Percentiles rank a stretch among this genome's conserved stretches.
phyloP scores from a whole-genome alignment of 2,888 invertebrate species.

The Ectropis crepuscularia region DNA sequence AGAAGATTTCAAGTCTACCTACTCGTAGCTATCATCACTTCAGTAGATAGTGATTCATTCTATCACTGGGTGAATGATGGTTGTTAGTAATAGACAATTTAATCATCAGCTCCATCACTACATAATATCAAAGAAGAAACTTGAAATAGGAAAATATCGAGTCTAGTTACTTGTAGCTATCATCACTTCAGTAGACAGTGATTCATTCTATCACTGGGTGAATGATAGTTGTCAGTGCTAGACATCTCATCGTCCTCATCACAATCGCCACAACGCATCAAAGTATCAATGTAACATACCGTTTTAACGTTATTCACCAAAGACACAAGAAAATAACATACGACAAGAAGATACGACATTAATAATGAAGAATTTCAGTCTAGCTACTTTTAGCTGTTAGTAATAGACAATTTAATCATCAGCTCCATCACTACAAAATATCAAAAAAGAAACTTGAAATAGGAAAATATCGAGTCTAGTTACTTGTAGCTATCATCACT shows the following conservation, averaged over 20 bases:
- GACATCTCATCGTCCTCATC: neutral
- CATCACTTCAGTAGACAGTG: constrained; percentile 33
- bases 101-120: neutral
- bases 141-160: constrained; percentile 2
- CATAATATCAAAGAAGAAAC: neutral
- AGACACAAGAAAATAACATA: too few species aligned
- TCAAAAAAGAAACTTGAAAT: neutral
- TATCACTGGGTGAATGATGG: constrained; percentile 38
- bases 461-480: constrained; percentile 5
- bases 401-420: constrained; percentile 4
- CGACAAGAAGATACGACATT: neutral
- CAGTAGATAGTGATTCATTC: constrained; percentile 37
- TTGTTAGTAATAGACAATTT: neutral
- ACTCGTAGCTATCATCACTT: constrained; percentile 27
- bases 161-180: constrained; percentile 22
- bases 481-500: too few species aligned
- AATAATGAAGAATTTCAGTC: constrained; percentile 2
- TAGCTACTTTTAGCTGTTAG: constrained; percentile 14
- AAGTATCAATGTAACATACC: too few species aligned
- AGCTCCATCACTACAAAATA: too few species aligned
- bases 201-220: constrained; percentile 31
- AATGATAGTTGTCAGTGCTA: constrained; percentile 2
- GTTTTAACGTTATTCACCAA: too few species aligned
- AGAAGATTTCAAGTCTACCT: neutral
- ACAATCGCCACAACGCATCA: too few species aligned